Evolutionary conservation across 2,888 invertebrate genomes (phyloP).

Genomic region (Neelides folsomi): DNA sequence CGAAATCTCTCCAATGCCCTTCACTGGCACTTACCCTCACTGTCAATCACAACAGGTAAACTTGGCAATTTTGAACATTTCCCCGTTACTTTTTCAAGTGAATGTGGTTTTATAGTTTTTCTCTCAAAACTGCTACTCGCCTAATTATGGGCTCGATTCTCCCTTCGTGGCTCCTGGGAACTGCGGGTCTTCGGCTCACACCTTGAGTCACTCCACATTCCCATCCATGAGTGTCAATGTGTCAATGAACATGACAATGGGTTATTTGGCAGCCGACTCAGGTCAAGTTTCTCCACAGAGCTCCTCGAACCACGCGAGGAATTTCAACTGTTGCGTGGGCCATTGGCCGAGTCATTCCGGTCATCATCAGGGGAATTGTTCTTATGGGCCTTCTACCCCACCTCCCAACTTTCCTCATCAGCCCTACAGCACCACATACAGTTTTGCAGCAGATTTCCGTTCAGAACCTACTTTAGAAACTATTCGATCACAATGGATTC

Average conservation of each 20-base stretch:
- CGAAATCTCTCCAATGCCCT: constrained; percentile 37
- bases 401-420: constrained; percentile 35
- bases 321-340: background rate
- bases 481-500: constrained; percentile 28
- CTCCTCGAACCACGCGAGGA: constrained; percentile 8
- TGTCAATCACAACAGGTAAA: constrained; percentile 28
- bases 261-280: constrained; percentile 31
- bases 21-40: constrained; percentile 34
- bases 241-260: constrained; percentile 95
- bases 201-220: constrained; percentile 42
- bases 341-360: constrained; percentile 4
- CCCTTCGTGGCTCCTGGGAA: constrained; percentile 27
- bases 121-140: constrained; percentile 35
- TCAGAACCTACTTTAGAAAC: constrained; percentile 40
- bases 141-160: constrained; percentile 32
- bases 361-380: constrained; percentile 35
- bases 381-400: constrained; percentile 21
- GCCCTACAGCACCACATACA: constrained; percentile 60
- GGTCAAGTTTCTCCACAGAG: constrained; percentile 11
- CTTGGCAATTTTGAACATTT: background rate
- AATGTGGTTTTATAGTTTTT: constrained; percentile 16
- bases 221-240: constrained; percentile 95
- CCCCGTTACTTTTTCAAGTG: background rate
- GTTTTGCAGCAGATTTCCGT: constrained; percentile 69
- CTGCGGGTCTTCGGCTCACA: constrained; percentile 11